Evolutionary conservation across 2,797 vertebrate genomes (phyloP), one percentile per base, ranked within the genome.

Genomic region (Pangasius mekongensis): DNA sequence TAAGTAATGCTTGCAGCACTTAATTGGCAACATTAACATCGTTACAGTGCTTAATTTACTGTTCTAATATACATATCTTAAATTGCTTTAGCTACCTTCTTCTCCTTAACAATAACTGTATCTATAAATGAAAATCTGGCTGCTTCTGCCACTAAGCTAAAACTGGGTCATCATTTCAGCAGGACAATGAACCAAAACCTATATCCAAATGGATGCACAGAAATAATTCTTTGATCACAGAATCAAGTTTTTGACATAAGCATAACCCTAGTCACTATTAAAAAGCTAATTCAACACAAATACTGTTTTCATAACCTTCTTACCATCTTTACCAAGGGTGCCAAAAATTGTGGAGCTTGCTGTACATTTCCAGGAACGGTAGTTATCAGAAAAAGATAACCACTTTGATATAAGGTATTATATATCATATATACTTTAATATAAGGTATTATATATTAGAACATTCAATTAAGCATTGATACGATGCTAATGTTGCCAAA

Each of bases 41-140:
- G n/a, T 76, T 76, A 49, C 39, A 76, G 43, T 49, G 73, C 24
- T 76, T 76, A 27, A 76, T 49, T 76, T 76, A 74, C 9, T 43
- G 39, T 43, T 73, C 18, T 74, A 74, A 74, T 24, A 49, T 36
- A 76, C 24, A 49, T 27, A 76, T 5, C 73, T 6, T n/a, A n/a
- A 6, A 49, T 76, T n/a, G 24, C 43, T 49, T 11, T 74, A 22
- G 39, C 3, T 47, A 47, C 10, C 0, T 33, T n/a, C 3, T 33
- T 80, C 52, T 80, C 77, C 11, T 39, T 73, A 73, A 3, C 20
- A 43, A 30, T 16, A 30, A 77, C 6, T 56, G n/a, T 27, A 27
- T 76, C 73, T 43, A 11, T 24, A 24, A 74, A 74, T 74, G 22
- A 24, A 71, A 71, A 71, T 71, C 33, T 24, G 20, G 8, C 18